Evolutionary conservation across 2,113 vertebrate genomes (phyloP).

Genomic region (Ctenodactylus gundi): DNA sequence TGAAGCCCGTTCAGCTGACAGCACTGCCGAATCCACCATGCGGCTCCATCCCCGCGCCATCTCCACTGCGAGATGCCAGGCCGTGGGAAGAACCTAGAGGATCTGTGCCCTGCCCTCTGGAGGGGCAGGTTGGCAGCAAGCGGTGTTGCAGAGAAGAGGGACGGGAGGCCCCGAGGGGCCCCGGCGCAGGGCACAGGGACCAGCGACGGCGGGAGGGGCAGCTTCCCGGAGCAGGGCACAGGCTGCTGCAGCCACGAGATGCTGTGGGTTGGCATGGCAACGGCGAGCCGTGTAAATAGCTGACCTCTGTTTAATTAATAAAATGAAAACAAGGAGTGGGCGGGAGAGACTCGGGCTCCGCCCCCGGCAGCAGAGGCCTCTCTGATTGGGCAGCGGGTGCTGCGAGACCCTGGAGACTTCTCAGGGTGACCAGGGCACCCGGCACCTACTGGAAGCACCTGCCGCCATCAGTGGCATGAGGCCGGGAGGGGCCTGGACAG

Average conservation of each 20-base stretch:
- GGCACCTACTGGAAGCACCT: neutral
- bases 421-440: accelerated
- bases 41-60: slow-evolving; percentile 26
- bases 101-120: neutral
- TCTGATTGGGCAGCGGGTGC: neutral
- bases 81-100: neutral
- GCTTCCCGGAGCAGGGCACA: neutral
- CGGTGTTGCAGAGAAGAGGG: neutral
- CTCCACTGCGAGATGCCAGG: neutral
- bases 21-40: neutral
- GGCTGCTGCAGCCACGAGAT: neutral
- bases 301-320: slow-evolving; percentile 57
- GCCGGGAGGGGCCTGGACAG: neutral
- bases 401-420: neutral
- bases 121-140: neutral
- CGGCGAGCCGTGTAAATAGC: slow-evolving; percentile 46
- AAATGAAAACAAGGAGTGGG: slow-evolving; percentile 22
- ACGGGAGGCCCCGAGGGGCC: neutral
- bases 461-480: too few species aligned
- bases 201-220: neutral
- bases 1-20: slow-evolving; percentile 1
- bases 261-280: slow-evolving; percentile 64
- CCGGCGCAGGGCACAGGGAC: neutral
- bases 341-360: neutral
- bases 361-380: neutral